Base-by-base conservation (phyloP, 2,888 invertebrate genomes). In the Orchesellides sinensis region DNA sequence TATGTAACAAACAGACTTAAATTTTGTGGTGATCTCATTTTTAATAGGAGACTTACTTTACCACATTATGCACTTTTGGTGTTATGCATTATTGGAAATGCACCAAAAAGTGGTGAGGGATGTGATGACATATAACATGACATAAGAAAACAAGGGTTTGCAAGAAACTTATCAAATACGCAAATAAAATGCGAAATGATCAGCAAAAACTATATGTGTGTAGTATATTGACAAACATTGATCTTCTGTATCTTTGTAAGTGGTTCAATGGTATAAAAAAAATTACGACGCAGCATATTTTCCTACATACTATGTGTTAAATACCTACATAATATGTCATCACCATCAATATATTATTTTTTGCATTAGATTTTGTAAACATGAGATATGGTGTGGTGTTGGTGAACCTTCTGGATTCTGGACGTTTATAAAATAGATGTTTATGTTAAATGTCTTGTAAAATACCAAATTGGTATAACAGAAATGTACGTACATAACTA, bases 261-360 rank as follows among this genome's bases (percentile, higher is more conserved):
- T 54, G 52, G 69, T 54, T 69, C 69, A 52, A 54, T 69, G 68
- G 52, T 49, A 29, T 63, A 19, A 29, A n/a, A n/a, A n/a, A 68
- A 68, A 68, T 68, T 49, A 21, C 68, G 52, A 68, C 49, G 68
- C 49, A 68, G 68, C 49, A 66, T 23, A 25, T 49, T 52, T 14
- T 35, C 21, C 14, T 65, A 54, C 21, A 17, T 49, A 8, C 49
- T 49, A 12, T 25, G 23, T 40, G 14, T 14, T 40, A 10, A 40
- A 14, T n/a, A 40, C 2, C 40, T 14, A 5, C 40, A 2, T 2
- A 40, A 1, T 40, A 2, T 2, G 1, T 2, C 10, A 40, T 40
- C 40, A 40, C n/a, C 40, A 40, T 40, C 40, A 40, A 14, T 14
- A 40, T 40, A 40, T 8, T 8, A 5, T 5, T 40, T 2, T 14